These are phyloP conservation scores for Drosophila ezoana DNA, from an alignment of 2,888 invertebrate genomes.

Conservation along the genomic window DNA sequence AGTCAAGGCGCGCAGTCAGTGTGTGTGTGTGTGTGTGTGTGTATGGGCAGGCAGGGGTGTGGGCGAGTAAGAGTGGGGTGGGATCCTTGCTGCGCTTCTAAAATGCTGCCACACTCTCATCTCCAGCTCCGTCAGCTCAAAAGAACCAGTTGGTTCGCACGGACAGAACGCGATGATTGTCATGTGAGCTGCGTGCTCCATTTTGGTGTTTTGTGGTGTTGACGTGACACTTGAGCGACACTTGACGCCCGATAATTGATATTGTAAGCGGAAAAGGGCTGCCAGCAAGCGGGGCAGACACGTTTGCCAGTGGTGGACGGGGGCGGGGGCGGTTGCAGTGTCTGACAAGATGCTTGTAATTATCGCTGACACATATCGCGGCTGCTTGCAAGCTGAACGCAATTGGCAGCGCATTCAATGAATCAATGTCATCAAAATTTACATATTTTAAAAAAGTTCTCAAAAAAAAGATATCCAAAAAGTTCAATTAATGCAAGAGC, in stretches of 20 bases:
- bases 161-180: constrained; percentile 45
- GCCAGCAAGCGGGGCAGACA: not conserved
- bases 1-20: constrained; percentile 47
- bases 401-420: constrained; percentile 15
- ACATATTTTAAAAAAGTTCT: not conserved
- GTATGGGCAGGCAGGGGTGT: too few relatives aligned
- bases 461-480: not conserved
- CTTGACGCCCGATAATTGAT: constrained; percentile 77
- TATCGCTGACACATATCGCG: constrained; percentile 63
- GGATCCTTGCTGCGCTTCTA: constrained; percentile 19
- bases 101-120: constrained; percentile 38
- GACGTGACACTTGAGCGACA: constrained; percentile 79
- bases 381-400: constrained; percentile 23
- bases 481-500: too few relatives aligned
- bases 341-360: constrained; percentile 61
- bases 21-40: not conserved
- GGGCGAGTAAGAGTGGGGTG: not conserved
- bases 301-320: not conserved
- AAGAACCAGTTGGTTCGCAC: constrained; percentile 10
- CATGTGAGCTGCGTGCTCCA: constrained; percentile 45
- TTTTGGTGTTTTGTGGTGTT: constrained; percentile 58
- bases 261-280: constrained; percentile 42
- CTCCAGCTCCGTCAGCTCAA: constrained; percentile 1
- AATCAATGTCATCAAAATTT: constrained; percentile 28
- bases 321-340: constrained; percentile 9